These are phyloP conservation scores for Melopsittacus undulatus DNA, from an alignment of 2,797 vertebrate species.

Conservation along the genomic window DNA sequence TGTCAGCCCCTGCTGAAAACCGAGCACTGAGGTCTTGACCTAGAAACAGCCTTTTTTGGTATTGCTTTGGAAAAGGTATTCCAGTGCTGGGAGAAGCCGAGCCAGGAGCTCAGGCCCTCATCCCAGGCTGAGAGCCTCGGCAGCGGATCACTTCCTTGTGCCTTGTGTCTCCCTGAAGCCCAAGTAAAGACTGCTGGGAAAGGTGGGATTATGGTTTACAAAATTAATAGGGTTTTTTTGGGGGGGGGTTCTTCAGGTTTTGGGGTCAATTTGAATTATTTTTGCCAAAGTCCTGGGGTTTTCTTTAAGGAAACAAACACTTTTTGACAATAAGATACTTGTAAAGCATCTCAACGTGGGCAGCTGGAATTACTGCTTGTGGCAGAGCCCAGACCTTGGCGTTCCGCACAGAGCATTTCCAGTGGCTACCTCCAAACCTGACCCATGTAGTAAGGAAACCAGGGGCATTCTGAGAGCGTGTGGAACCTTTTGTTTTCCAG, in stretches of 20 bases:
- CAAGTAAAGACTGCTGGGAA: background rate
- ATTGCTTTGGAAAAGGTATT: slow-evolving; percentile 48
- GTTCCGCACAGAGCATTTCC: background rate
- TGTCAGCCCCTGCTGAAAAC: slow-evolving; percentile 40
- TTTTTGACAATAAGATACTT: background rate
- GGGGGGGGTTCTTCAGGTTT: background rate
- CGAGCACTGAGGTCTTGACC: slow-evolving; percentile 59
- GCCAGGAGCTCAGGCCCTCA: background rate
- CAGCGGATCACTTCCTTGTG: fast-evolving
- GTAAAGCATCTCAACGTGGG: background rate
- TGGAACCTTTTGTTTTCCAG: background rate
- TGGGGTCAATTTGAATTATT: background rate
- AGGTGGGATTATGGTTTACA: background rate
- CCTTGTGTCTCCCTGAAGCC: background rate
- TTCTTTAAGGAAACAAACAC: background rate
- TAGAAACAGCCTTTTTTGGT: slow-evolving; percentile 68
- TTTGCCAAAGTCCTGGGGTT: background rate
- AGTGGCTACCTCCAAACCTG: background rate
- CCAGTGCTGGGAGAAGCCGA: background rate
- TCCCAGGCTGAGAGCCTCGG: background rate
- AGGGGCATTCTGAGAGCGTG: background rate
- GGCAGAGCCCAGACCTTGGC: background rate
- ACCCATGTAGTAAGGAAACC: background rate
- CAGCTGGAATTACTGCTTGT: background rate
- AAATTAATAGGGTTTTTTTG: fast-evolving